Base-by-base conservation (phyloP, 2,888 invertebrate genomes). In the Galeruca laticollis region DNA sequence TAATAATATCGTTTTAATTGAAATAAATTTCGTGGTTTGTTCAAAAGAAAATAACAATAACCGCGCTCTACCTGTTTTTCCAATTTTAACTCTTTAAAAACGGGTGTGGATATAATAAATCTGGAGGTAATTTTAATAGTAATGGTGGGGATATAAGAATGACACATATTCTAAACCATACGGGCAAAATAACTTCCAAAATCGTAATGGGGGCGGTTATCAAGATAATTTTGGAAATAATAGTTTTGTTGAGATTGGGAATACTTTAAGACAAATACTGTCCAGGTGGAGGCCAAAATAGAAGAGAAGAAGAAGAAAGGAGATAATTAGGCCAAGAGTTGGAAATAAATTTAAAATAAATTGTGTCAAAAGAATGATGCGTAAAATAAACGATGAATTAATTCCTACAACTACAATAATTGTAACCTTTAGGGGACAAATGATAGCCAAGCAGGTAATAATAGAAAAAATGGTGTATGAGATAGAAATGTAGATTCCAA, bases 181-280 rank as follows among this genome's bases (percentile, higher is more conserved):
- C 18, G 66, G 66, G 26, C 35, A 60, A 26, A 81, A 82, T 79
- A 84, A 83, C 78, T 79, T 76, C 56, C 76, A 80, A 31, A 77
- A 75, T 37, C 71, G 73, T 67, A 71, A 77, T 61, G 74, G 75
- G 66, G 72, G 77, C 61, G 74, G 74, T 61, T 73, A 77, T 74
- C 77, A 78, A 72, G 80, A 81, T 73, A 79, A 80, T 31, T 75
- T 77, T 18, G 74, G 79, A 66, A 82, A 79, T 69, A 85, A 86
- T 21, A 85, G 86, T 26, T 70, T 49, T 31, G 71, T 66, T 13
- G 70, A 75, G 13, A 88, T 88, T 18, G 87, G 89, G 40, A 47
- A 18, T 18, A 88, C 88, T 8, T 87, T 89, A 43, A 86, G 90
- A 37, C 88, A 88, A 72, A 91, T 57, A 88, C n/a, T n/a, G n/a